Percentiles rank a stretch among this genome's conserved stretches.
Evolutionary conservation across 2,888 invertebrate genomes (phyloP).

Genomic region (Dynastes tityus): DNA sequence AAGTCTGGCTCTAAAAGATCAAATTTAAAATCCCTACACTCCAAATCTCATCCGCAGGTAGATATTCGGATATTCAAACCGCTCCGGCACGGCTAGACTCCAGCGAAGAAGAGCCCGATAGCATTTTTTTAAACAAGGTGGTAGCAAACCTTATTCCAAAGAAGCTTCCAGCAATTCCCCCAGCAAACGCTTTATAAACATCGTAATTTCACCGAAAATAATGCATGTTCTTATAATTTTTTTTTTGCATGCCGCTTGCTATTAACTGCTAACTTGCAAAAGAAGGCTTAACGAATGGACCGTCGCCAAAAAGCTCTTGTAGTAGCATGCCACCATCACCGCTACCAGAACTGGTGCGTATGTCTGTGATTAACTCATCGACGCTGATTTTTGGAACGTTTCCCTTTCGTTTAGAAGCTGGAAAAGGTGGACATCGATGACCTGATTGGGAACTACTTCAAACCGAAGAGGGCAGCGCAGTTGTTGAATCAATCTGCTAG

Average conservation of each 20-base stretch:
- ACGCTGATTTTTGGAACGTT: conserved; percentile 35
- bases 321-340: conserved; percentile 60
- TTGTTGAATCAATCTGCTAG: conserved; percentile 74
- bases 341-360: conserved; percentile 44
- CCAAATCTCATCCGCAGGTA: conserved; percentile 55
- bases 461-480: conserved; percentile 77
- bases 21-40: conserved; percentile 1
- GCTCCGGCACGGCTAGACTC: conserved; percentile 69
- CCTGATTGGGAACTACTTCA: conserved; percentile 82
- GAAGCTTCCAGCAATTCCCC: conserved; percentile 47
- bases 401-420: conserved; percentile 68
- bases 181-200: not conserved
- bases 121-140: conserved; percentile 49
- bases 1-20: no score
- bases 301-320: conserved; percentile 51
- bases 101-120: conserved; percentile 57
- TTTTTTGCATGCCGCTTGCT: conserved; percentile 61
- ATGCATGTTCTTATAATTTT: conserved; percentile 61
- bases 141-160: conserved; percentile 33
- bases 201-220: conserved; percentile 50
- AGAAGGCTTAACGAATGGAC: conserved; percentile 35
- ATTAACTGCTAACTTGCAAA: not conserved
- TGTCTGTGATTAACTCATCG: not conserved
- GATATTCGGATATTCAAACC: conserved; percentile 67
- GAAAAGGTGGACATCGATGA: conserved; percentile 73